Percentiles rank a stretch among this genome's conserved stretches.
These are phyloP conservation scores for Diarsia dahlii DNA, from an alignment of 2,888 invertebrate genomes.

Conservation along the genomic window DNA sequence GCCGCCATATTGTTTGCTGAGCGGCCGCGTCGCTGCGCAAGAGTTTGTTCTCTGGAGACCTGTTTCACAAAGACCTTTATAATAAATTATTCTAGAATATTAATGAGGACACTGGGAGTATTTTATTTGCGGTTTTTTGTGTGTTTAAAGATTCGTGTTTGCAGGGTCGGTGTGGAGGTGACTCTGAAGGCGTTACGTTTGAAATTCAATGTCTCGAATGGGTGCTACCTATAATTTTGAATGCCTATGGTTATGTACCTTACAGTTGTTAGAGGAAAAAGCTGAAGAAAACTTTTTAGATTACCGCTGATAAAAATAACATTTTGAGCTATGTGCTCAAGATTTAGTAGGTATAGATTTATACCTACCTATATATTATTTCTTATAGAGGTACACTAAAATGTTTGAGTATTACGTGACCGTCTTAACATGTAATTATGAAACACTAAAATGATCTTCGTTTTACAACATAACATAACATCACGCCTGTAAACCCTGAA, in stretches of 20 bases:
- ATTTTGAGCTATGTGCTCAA: neutral
- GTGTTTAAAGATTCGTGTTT: slow-evolving; percentile 55
- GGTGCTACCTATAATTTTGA: slow-evolving; percentile 64
- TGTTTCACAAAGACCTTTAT: slow-evolving; percentile 85
- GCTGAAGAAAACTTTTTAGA: neutral
- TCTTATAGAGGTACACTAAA: neutral
- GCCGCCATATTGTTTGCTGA: slow-evolving; percentile 87
- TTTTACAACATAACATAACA: too few species aligned
- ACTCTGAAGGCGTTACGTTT: slow-evolving; percentile 66
- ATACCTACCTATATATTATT: too few species aligned
- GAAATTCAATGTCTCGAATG: slow-evolving; percentile 63
- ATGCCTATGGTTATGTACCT: slow-evolving; percentile 36
- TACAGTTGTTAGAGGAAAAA: neutral
- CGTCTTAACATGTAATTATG: too few species aligned
- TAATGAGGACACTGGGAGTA: slow-evolving; percentile 82
- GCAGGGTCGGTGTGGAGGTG: slow-evolving; percentile 56
- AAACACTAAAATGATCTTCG: neutral
- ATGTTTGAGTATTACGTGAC: neutral
- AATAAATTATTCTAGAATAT: slow-evolving; percentile 75
- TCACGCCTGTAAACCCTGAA: too few species aligned
- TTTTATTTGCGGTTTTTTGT: slow-evolving; percentile 68
- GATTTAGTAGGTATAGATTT: neutral
- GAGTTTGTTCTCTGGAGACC: slow-evolving; percentile 87
- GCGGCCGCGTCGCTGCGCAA: slow-evolving; percentile 82
- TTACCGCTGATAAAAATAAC: neutral